Percentiles rank a stretch among this genome's conserved stretches.
Conservation (phyloP, 1,140 invertebrate species). For the Drosophila tani region DNA sequence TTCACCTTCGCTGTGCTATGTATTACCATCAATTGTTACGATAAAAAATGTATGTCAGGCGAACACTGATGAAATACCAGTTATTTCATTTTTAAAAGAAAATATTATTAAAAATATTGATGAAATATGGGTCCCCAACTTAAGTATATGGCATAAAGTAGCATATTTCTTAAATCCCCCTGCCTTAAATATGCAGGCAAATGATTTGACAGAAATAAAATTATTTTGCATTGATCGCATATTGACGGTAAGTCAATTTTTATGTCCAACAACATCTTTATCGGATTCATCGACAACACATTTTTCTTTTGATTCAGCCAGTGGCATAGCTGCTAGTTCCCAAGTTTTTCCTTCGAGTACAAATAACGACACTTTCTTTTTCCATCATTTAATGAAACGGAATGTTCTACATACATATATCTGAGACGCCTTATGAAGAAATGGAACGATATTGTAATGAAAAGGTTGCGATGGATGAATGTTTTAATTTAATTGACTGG, state of each 20-base stretch:
- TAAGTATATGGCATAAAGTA: too few species aligned
- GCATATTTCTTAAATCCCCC: too few species aligned
- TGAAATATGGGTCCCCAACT: too few species aligned
- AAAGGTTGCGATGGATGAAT: too few species aligned
- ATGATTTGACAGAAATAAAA: not conserved
- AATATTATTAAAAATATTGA: too few species aligned
- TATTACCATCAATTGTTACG: too few species aligned
- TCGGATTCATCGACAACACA: too few species aligned
- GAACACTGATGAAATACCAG: too few species aligned
- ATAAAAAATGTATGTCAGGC: too few species aligned
- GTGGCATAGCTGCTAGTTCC: not conserved
- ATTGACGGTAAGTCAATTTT: not conserved
- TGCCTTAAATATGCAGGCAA: not conserved
- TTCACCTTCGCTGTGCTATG: too few species aligned
- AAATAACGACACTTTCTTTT: conserved; percentile 16
- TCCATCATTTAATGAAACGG: conserved; percentile 14
- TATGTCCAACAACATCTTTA: not conserved
- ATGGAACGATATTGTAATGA: too few species aligned
- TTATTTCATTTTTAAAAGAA: too few species aligned
- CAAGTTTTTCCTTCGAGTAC: not conserved
- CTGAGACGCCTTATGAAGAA: not conserved
- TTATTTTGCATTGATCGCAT: not conserved
- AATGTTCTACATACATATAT: conserved; percentile 27
- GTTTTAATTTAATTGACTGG: conserved; percentile 6
- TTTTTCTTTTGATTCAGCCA: not conserved